These are phyloP conservation scores for Agapornis roseicollis DNA, from an alignment of 2,113 vertebrate genomes.

Conservation along the genomic window DNA sequence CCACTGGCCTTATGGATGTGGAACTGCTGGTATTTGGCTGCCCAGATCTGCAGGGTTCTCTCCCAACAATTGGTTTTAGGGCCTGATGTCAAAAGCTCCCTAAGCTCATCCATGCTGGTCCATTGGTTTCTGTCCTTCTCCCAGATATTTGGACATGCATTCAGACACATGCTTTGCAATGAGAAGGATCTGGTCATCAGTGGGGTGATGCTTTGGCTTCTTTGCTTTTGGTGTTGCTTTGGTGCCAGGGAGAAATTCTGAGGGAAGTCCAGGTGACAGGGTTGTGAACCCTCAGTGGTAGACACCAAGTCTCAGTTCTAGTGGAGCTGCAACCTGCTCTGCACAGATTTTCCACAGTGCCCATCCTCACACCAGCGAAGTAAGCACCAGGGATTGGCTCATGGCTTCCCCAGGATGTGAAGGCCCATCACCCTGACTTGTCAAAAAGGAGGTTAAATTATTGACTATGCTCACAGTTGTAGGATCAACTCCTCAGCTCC, in stretches of 20 bases:
- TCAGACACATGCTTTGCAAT: rapidly evolving
- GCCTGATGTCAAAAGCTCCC: neutral
- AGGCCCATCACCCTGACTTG: neutral
- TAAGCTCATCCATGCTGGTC: neutral
- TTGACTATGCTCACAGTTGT: rapidly evolving
- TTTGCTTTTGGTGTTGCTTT: neutral
- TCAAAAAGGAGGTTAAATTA: neutral
- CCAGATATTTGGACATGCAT: rapidly evolving
- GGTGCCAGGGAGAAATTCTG: neutral
- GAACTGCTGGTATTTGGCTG: neutral
- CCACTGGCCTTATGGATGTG: rapidly evolving
- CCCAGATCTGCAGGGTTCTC: neutral
- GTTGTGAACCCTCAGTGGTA: neutral
- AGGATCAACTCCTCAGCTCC: neutral
- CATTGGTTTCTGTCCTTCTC: neutral
- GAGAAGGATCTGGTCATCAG: neutral
- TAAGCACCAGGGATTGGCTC: neutral
- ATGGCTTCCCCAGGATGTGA: neutral
- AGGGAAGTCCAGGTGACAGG: neutral
- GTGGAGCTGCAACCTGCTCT: neutral
- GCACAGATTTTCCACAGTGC: neutral
- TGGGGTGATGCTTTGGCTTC: neutral
- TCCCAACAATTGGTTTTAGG: neutral
- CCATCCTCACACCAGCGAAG: neutral
- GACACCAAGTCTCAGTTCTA: neutral